Conservation (phyloP, 2,113 vertebrate genomes). For the Emberiza fucata region DNA sequence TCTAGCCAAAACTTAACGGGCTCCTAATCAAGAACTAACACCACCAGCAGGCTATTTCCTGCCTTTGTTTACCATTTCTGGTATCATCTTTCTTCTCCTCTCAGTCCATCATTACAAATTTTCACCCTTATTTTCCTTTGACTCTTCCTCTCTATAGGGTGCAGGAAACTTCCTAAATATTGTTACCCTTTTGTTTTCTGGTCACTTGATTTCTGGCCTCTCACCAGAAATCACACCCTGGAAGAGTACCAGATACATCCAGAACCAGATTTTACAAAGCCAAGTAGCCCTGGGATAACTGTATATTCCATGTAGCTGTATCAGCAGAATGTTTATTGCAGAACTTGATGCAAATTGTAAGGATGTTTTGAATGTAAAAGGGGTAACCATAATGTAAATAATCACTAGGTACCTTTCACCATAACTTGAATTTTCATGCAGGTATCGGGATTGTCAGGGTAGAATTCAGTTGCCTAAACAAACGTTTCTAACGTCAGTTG, state of each 20-base stretch:
- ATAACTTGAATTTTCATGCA: not conserved
- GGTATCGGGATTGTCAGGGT: not conserved
- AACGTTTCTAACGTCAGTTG: not conserved
- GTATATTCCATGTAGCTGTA: not conserved
- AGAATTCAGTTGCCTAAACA: not conserved
- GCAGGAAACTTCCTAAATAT: not conserved
- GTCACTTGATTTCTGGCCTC: not conserved
- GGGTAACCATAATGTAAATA: not conserved
- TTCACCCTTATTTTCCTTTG: not conserved
- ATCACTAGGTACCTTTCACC: not conserved
- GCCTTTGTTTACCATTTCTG: constrained; percentile 34
- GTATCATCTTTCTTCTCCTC: constrained; percentile 36
- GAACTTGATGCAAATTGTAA: not conserved
- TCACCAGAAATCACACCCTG: not conserved
- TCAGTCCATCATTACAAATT: not conserved
- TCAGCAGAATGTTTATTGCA: not conserved
- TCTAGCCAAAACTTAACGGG: constrained; percentile 49
- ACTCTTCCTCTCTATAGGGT: not conserved
- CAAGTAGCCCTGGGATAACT: not conserved
- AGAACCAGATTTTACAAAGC: not conserved
- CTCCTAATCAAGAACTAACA: constrained; percentile 49
- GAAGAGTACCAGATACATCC: not conserved
- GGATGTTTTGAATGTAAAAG: not conserved
- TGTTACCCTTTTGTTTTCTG: not conserved
- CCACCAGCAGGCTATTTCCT: constrained; percentile 49